Percentiles rank a stretch among this genome's conserved stretches.
Evolutionary conservation across 1,140 invertebrate genomes (phyloP).

Genomic region (Pachyrhynchus sulphureomaculatus): DNA sequence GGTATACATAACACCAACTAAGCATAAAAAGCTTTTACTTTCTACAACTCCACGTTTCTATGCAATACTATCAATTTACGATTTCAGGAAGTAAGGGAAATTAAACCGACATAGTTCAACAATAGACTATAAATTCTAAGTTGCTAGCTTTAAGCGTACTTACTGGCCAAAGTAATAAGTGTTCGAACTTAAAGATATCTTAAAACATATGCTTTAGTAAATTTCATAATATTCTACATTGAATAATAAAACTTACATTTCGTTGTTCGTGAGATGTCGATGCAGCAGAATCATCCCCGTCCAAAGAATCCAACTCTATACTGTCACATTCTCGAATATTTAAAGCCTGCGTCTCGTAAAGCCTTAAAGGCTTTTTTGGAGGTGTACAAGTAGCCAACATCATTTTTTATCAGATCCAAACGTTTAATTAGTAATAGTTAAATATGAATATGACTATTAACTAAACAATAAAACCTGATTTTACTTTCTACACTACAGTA

Average conservation of each 20-base stretch:
- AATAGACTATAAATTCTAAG: too few relatives aligned
- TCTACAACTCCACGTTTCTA: neutral
- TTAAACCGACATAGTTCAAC: slow-evolving; percentile 6
- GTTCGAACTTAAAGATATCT: too few relatives aligned
- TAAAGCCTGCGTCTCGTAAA: slow-evolving; percentile 36
- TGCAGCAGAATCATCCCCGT: slow-evolving; percentile 30
- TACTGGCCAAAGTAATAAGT: too few relatives aligned
- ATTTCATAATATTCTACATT: too few relatives aligned
- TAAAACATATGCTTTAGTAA: too few relatives aligned
- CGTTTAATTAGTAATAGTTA: too few relatives aligned
- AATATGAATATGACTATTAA: too few relatives aligned
- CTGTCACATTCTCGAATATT: slow-evolving; percentile 37
- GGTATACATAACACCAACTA: neutral
- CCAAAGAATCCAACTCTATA: slow-evolving; percentile 49
- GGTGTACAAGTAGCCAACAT: slow-evolving; percentile 28
- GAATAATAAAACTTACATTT: slow-evolving; percentile 20
- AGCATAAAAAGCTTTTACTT: slow-evolving; percentile 20
- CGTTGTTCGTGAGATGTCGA: neutral
- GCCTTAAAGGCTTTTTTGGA: slow-evolving; percentile 39
- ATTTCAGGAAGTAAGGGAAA: slow-evolving; percentile 19
- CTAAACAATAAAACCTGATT: too few relatives aligned
- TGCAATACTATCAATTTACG: slow-evolving; percentile 16
- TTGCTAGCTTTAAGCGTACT: too few relatives aligned
- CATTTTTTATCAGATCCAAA: slow-evolving; percentile 1
- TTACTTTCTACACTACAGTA: too few relatives aligned